These are phyloP conservation scores for Thalassarche chlororhynchos DNA, from an alignment of 2,113 vertebrate genomes.

Conservation along the genomic window DNA sequence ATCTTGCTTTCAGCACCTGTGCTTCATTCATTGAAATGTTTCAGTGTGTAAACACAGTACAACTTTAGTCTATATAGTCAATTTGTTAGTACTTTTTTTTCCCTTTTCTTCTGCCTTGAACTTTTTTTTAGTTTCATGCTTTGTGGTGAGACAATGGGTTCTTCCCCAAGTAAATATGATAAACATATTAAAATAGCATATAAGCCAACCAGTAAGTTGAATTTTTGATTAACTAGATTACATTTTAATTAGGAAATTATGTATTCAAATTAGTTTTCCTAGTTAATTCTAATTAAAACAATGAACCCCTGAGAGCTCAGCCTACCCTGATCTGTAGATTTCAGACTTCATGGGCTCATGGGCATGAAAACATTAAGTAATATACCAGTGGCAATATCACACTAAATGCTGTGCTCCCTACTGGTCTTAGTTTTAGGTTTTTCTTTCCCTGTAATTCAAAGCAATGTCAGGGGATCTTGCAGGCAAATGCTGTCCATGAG, in stretches of 20 bases:
- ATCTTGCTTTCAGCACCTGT: not conserved
- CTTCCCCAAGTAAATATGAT: not conserved
- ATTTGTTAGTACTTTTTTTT: not conserved
- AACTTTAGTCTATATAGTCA: not conserved
- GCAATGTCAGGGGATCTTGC: not conserved
- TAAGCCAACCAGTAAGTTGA: not conserved
- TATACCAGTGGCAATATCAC: not conserved
- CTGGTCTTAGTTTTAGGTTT: not conserved
- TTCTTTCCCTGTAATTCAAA: not conserved
- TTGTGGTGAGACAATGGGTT: not conserved
- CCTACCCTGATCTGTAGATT: not conserved
- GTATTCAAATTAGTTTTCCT: not conserved
- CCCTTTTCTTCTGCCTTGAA: not conserved
- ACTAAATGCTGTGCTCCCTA: not conserved
- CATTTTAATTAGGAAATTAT: constrained; percentile 5
- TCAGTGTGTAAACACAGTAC: fast-evolving
- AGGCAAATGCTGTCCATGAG: not conserved
- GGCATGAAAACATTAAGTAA: constrained; percentile 8
- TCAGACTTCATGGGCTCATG: not conserved
- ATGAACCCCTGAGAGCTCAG: not conserved
- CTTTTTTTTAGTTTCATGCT: not conserved
- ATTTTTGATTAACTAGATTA: not conserved
- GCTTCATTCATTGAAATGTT: not conserved
- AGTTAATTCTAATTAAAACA: constrained; percentile 28
- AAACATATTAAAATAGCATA: not conserved